A percentile compares a stretch with the other conserved stretches of the same genome.
These are phyloP conservation scores for Cromileptes altivelis DNA, from an alignment of 2,113 vertebrate species.

Conservation along the genomic window DNA sequence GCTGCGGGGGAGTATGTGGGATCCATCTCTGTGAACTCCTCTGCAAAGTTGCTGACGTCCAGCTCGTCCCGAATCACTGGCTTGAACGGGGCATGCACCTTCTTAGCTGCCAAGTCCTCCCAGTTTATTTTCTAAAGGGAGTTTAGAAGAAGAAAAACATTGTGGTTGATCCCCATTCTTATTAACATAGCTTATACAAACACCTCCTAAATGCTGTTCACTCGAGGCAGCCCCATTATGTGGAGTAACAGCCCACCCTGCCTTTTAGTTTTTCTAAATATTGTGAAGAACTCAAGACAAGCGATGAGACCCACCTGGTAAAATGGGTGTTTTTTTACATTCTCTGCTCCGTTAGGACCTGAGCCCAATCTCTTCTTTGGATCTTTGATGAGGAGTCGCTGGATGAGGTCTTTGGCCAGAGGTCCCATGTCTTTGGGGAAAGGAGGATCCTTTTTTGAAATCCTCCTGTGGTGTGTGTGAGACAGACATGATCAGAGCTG, in stretches of 20 bases:
- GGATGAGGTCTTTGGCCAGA: conserved; percentile 94
- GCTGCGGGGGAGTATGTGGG: conserved; percentile 97
- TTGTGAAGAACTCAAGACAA: not conserved
- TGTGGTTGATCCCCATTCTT: not conserved
- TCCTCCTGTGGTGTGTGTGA: conserved; percentile 87
- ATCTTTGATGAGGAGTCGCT: conserved; percentile 93
- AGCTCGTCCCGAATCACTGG: conserved; percentile 96
- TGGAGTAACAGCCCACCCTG: conserved; percentile 11
- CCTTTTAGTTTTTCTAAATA: conserved; percentile 33
- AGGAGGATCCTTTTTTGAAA: conserved; percentile 96
- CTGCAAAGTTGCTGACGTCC: conserved; percentile 98
- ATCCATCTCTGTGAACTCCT: conserved; percentile 99
- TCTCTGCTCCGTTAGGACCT: conserved; percentile 90
- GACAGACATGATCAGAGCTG: conserved; percentile 32
- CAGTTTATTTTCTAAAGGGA: conserved; percentile 92
- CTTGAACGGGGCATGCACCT: conserved; percentile 94
- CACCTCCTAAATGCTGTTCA: not conserved
- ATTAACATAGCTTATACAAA: conserved; percentile 9
- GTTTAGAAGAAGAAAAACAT: conserved; percentile 9
- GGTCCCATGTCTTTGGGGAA: conserved; percentile 94
- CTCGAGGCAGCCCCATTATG: conserved; percentile 7
- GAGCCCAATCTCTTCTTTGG: conserved; percentile 96
- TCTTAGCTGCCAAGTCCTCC: conserved; percentile 96
- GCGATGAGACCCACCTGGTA: conserved; percentile 88
- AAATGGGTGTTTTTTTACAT: conserved; percentile 95